Base-by-base conservation (phyloP, 2,113 vertebrate genomes). In the Callopanchax toddi region DNA sequence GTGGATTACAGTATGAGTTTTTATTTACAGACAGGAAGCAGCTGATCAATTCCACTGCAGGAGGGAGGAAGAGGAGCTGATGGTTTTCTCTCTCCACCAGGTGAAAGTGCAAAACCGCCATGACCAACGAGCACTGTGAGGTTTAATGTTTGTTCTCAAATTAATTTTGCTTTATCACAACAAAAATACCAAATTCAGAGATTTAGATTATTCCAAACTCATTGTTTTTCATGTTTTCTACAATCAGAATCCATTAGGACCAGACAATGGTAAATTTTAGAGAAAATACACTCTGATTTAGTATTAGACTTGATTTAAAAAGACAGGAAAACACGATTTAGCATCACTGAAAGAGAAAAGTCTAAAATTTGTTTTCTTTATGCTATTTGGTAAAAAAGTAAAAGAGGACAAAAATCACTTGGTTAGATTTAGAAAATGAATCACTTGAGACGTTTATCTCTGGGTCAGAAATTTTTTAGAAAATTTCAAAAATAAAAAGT, bases 1-100 rank as follows among this genome's bases (percentile, higher is more conserved):
- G 88, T 81, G 67, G 78, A 83, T 93, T 91, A 89, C 89, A 85
- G 83, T 86, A 82, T 81, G 65, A 48, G 64, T 78, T 64, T 77
- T 79, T 75, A 76, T 86, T 82, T 88, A 88, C 83, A 76, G 82
- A 81, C 85, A 86, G 83, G 83, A 88, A 84, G 81, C 74, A 84
- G 78, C 78, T 78, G 82, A 89, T 89, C 81, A 67, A 70, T 82
- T 84, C 78, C 73, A 44, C 80, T 45, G 21, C 56, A 63, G 64
- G 57, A 60, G 44, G 49, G 74, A 67, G 39, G 60, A 73, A 21
- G 54, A 67, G 21, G 59, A 63, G 64, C 21, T 71, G 67, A 76
- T 68, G 44, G 56, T 76, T 66, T 73, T 75, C 51, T n/a, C n/a
- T n/a, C 55, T 72, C 71, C 42, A 62, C 58, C 49, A 77, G 60